Conservation (phyloP, 2,888 invertebrate genomes). For the Epinotia brunnichana region DNA sequence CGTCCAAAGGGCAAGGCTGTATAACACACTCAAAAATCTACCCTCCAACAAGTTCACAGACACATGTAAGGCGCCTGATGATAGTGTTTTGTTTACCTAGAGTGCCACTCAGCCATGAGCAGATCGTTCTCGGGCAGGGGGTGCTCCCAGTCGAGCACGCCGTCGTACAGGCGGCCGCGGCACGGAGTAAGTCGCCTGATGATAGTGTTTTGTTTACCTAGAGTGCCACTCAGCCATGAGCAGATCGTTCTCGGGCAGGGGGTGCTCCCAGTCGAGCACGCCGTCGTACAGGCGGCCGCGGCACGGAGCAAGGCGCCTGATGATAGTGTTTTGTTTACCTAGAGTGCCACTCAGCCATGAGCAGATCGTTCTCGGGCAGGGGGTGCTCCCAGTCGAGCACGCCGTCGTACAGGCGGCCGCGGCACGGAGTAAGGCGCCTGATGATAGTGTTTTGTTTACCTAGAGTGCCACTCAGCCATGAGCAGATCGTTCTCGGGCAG, state of each 20-base stretch:
- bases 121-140: conserved; percentile 94
- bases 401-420: conserved; percentile 94
- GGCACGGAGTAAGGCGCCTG: too few relatives aligned
- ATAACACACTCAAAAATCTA: too few relatives aligned
- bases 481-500: conserved; percentile 94
- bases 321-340: conserved; percentile 78
- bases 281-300: conserved; percentile 95
- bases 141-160: conserved; percentile 98
- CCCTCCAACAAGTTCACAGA: too few relatives aligned
- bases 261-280: conserved; percentile 98
- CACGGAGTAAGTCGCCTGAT: too few relatives aligned
- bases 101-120: conserved; percentile 92
- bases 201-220: conserved; percentile 78
- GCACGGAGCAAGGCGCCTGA: too few relatives aligned
- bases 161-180: conserved; percentile 94
- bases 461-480: conserved; percentile 93
- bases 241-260: conserved; percentile 93
- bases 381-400: conserved; percentile 99
- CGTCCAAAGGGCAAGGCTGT: too few relatives aligned
- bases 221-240: conserved; percentile 93
- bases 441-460: conserved; percentile 72
- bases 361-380: conserved; percentile 93
- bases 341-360: conserved; percentile 93
- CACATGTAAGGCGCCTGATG: too few relatives aligned
- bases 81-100: conserved; percentile 83